Percentiles rank a stretch among this genome's conserved stretches.
Conservation (phyloP, 2,113 vertebrate genomes). For the Corapipo altera region DNA sequence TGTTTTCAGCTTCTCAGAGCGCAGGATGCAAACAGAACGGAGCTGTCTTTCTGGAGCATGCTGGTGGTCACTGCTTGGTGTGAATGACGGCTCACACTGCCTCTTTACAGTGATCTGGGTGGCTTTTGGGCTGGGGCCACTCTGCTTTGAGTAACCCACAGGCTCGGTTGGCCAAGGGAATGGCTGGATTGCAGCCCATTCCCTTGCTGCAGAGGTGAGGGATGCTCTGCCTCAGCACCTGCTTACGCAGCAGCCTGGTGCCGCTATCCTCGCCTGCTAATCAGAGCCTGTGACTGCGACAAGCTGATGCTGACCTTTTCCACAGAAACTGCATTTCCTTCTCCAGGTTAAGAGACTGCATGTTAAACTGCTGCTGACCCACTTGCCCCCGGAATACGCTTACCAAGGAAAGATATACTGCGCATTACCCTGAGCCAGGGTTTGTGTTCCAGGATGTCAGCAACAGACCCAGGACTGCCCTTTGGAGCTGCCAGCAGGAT, state of each 20-base stretch:
- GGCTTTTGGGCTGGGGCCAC: neutral
- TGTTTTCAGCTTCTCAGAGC: neutral
- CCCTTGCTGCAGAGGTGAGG: neutral
- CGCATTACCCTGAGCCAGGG: neutral
- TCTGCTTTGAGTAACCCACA: neutral
- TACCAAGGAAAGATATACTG: neutral
- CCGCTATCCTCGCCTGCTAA: accelerated
- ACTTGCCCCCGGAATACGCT: neutral
- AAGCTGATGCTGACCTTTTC: accelerated
- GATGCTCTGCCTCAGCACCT: neutral
- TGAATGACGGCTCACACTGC: accelerated
- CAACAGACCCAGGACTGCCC: neutral
- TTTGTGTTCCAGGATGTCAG: neutral
- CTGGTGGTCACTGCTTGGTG: neutral
- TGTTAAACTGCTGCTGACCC: neutral
- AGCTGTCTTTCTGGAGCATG: neutral
- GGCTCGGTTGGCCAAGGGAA: neutral
- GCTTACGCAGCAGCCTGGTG: accelerated
- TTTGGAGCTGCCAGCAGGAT: neutral
- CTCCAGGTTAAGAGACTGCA: neutral
- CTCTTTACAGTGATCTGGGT: accelerated
- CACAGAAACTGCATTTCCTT: neutral
- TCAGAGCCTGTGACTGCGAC: neutral
- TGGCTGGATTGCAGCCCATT: neutral
- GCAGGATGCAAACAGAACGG: neutral